These are phyloP conservation scores for Heliconius hortense DNA, from an alignment of 2,888 invertebrate species.

Conservation along the genomic window DNA sequence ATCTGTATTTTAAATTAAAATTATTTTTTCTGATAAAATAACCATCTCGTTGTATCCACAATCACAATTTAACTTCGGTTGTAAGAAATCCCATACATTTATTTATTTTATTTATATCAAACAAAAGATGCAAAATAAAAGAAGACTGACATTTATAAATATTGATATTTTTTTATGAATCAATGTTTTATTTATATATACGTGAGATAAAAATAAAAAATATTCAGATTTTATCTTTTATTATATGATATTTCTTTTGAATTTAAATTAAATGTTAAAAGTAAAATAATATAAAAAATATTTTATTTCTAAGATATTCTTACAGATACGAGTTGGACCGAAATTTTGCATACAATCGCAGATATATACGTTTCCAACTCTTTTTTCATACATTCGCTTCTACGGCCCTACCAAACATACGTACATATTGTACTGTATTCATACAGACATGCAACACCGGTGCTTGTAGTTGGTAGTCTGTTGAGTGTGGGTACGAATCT, in stretches of 20 bases:
- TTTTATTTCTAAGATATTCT: neutral
- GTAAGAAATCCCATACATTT: neutral
- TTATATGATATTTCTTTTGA: neutral
- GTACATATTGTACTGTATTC: too few species aligned
- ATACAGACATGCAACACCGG: too few species aligned
- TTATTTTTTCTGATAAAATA: neutral
- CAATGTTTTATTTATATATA: neutral
- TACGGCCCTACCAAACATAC: too few species aligned
- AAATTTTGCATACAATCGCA: neutral
- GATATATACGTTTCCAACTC: neutral
- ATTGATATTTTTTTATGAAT: slow-evolving; percentile 4
- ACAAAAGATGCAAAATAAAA: slow-evolving; percentile 9
- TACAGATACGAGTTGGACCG: neutral
- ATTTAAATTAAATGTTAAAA: neutral
- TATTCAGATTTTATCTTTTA: neutral
- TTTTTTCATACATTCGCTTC: neutral
- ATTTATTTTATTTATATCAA: neutral
- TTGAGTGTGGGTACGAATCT: neutral
- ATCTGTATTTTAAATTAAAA: neutral
- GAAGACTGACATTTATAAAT: neutral
- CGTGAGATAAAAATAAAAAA: neutral
- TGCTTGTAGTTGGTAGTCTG: neutral
- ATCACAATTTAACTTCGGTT: neutral
- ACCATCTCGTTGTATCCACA: neutral
- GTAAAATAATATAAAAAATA: neutral